Evolutionary conservation across 2,797 vertebrate species (phyloP).

Genomic region (Gastrophryne carolinensis): DNA sequence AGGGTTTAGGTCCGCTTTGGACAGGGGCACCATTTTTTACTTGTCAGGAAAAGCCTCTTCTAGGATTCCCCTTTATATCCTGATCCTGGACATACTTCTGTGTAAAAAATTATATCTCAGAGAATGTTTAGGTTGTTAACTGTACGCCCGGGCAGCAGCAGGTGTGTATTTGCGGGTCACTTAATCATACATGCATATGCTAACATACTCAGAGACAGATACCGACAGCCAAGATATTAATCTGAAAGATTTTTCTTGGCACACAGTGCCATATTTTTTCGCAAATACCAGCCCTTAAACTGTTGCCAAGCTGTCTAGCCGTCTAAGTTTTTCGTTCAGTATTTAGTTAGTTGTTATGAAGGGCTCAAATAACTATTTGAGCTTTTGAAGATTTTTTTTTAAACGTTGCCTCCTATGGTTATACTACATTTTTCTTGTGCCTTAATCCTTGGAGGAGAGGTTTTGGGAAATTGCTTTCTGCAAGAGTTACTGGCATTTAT

Average conservation of each 20-base stretch:
- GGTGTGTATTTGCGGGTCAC: conserved; percentile 1
- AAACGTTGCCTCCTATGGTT: background rate
- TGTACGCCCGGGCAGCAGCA: background rate
- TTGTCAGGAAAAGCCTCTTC: no score
- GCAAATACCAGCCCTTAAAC: conserved; percentile 33
- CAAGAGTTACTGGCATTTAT: background rate
- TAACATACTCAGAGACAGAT: conserved; percentile 9
- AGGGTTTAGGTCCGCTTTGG: no score
- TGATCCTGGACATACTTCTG: background rate
- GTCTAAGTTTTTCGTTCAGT: conserved; percentile 38
- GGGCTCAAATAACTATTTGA: conserved; percentile 23
- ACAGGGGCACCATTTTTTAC: no score
- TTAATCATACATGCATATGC: conserved; percentile 4
- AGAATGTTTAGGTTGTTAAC: background rate
- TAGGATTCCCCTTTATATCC: no score
- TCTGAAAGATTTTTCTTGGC: conserved; percentile 36
- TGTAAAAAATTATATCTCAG: background rate
- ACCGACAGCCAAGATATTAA: conserved; percentile 20
- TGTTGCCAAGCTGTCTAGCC: conserved; percentile 44
- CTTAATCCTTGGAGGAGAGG: background rate
- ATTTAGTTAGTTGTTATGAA: conserved; percentile 27
- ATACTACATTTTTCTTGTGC: background rate
- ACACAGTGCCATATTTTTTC: conserved; percentile 2
- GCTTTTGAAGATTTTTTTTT: conserved; percentile 4
- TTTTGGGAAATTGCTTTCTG: background rate